phyloP scores from a whole-genome alignment of 2,113 vertebrate genomes.

The Forbesichthys agassizii region DNA sequence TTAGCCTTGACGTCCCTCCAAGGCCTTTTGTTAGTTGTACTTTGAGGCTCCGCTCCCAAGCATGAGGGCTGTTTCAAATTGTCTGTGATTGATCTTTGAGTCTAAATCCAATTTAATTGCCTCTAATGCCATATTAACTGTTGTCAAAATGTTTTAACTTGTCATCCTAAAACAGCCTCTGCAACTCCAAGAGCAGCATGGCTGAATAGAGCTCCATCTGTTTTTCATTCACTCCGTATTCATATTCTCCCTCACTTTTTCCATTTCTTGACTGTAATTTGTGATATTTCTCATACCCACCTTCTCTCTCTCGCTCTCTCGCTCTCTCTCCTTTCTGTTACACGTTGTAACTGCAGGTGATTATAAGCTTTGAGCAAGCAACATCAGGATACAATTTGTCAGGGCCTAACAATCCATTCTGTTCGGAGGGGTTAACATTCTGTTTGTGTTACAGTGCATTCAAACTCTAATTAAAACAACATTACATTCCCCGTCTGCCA shows the following conservation, averaged over 20 bases:
- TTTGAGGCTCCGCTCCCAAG: conserved; percentile 52
- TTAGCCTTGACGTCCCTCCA: conserved; percentile 70
- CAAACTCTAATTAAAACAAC: conserved; percentile 99
- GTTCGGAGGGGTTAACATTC: conserved; percentile 98
- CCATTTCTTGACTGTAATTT: conserved; percentile 41
- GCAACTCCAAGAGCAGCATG: conserved; percentile 48
- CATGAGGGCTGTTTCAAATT: conserved; percentile 70
- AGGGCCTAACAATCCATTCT: conserved; percentile 84
- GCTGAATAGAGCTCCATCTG: conserved; percentile 57
- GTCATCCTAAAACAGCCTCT: conserved; percentile 64
- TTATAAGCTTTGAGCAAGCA: conserved; percentile 73
- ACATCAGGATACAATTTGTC: conserved; percentile 80
- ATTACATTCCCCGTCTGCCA: conserved; percentile 99
- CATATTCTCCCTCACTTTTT: conserved; percentile 21
- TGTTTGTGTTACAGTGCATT: conserved; percentile 99
- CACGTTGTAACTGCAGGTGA: conserved; percentile 72
- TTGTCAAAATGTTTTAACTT: conserved; percentile 78
- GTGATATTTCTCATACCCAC: conserved; percentile 42
- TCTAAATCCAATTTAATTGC: conserved; percentile 71
- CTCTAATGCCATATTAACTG: conserved; percentile 73
- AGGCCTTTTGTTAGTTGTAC: conserved; percentile 62
- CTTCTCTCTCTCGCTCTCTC: conserved; percentile 30
- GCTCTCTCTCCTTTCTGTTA: conserved; percentile 24
- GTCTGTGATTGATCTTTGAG: conserved; percentile 65
- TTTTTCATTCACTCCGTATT: conserved; percentile 58